Evolutionary conservation across 2,888 invertebrate species (phyloP), one percentile per base, ranked within the genome.

Genomic region (Neria commutata): DNA sequence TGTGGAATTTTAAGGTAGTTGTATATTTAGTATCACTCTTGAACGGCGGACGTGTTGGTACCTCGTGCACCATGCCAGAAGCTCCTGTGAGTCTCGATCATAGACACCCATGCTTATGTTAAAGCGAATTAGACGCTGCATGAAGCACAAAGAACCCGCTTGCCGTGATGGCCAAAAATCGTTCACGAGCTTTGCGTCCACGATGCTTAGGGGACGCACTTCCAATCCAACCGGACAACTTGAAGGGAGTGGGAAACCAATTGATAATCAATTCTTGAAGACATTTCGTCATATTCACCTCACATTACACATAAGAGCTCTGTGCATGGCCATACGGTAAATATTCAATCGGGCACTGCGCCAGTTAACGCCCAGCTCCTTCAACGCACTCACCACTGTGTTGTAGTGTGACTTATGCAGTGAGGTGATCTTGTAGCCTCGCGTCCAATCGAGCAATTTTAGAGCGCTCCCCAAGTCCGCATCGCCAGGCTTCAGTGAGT

Each of bases 21-120:
- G n/a, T n/a, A n/a, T n/a, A n/a, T n/a, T n/a, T n/a, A n/a, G n/a
- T n/a, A n/a, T n/a, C n/a, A n/a, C n/a, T n/a, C n/a, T n/a, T n/a
- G n/a, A n/a, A n/a, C n/a, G n/a, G 14, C 5, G 8, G 14, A 42
- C 19, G 17, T 37, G 14, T 29, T n/a, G 21, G 24, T 50, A 71
- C 74, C 72, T 67, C 4, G 73, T 68, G 50, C 73, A 75, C 76
- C 75, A 75, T 1, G 71, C 75, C 19, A 74, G 63, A 17, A 76
- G 54, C 54, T 75, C 69, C 19, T 68, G 59, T 6, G 62, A 63
- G 1, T 64, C 62, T 24, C 65, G 63, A 16, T 48, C 52, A 50
- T 66, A 73, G 3, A 71, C 64, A 1, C 73, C 76, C 50, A 74
- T 58, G 61, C 66, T 74, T 3, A 62, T 46, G 58, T 71, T 75